Evolutionary conservation across 2,888 invertebrate species (phyloP).

Genomic region (Dryobota labecula): DNA sequence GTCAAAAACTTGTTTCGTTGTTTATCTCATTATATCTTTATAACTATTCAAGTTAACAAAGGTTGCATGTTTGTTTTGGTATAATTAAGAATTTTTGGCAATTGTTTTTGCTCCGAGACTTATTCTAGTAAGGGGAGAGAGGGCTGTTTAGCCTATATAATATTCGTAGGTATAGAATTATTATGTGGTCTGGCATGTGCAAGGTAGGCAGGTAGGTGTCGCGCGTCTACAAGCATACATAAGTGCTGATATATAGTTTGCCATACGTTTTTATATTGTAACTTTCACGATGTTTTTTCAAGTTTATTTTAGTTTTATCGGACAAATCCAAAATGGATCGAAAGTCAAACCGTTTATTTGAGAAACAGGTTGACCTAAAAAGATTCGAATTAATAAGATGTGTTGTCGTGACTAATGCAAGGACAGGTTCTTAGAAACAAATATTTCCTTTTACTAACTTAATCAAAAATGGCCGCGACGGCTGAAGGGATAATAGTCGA

Average conservation of each 20-base stretch:
- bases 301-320: slow-evolving; percentile 5
- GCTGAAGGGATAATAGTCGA: neutral
- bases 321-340: neutral
- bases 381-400: neutral
- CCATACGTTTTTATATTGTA: neutral
- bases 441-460: neutral
- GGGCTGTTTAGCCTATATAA: neutral
- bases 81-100: neutral
- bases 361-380: neutral
- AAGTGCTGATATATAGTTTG: no score
- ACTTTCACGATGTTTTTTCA: neutral
- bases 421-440: neutral
- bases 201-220: no score
- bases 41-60: slow-evolving; percentile 34
- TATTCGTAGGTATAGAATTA: neutral
- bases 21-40: slow-evolving; percentile 9
- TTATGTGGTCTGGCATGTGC: neutral
- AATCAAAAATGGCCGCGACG: no score
- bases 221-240: no score
- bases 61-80: slow-evolving; percentile 6
- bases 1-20: slow-evolving; percentile 28
- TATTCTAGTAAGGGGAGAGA: neutral
- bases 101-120: neutral
- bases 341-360: neutral
- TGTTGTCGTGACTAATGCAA: neutral